phyloP scores from a whole-genome alignment of 2,888 invertebrate genomes.

The Lomographa bimaculata region DNA sequence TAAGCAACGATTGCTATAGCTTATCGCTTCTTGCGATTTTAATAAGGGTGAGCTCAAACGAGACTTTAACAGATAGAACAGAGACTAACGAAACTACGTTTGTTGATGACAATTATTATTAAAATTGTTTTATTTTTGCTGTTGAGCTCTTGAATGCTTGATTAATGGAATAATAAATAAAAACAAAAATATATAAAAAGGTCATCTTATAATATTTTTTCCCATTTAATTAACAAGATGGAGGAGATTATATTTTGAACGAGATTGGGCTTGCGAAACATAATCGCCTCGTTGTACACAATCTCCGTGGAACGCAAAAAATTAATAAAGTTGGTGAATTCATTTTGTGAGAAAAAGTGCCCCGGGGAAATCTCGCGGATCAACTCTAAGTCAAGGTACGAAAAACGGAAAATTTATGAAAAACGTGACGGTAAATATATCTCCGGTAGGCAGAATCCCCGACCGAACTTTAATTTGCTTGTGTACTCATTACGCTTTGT shows the following conservation, averaged over 20 bases:
- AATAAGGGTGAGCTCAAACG: too few relatives aligned
- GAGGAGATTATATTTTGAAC: slow-evolving; percentile 8
- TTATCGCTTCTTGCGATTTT: too few relatives aligned
- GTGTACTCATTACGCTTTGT: slow-evolving; percentile 18
- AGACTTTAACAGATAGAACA: too few relatives aligned
- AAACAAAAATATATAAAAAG: too few relatives aligned
- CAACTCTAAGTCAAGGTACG: slow-evolving; percentile 25
- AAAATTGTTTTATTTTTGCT: too few relatives aligned
- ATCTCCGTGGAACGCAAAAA: slow-evolving; percentile 22
- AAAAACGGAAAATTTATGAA: slow-evolving; percentile 21
- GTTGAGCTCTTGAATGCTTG: too few relatives aligned
- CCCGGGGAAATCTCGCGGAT: slow-evolving; percentile 29
- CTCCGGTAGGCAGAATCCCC: slow-evolving; percentile 7
- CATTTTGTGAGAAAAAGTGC: slow-evolving; percentile 27
- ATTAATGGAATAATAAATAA: too few relatives aligned
- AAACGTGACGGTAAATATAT: slow-evolving; percentile 19
- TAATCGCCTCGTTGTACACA: slow-evolving; percentile 17
- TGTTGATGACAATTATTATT: too few relatives aligned
- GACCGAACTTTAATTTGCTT: slow-evolving; percentile 15
- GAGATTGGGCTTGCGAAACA: slow-evolving; percentile 15
- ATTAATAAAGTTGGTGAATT: slow-evolving; percentile 28
- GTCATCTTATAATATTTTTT: slow-evolving; percentile 1
- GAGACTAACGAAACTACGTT: too few relatives aligned
- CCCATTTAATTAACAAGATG: slow-evolving; percentile 10
- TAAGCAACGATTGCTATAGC: too few relatives aligned